These are phyloP conservation scores for Athene noctua DNA, from an alignment of 2,113 vertebrate genomes.

Conservation along the genomic window DNA sequence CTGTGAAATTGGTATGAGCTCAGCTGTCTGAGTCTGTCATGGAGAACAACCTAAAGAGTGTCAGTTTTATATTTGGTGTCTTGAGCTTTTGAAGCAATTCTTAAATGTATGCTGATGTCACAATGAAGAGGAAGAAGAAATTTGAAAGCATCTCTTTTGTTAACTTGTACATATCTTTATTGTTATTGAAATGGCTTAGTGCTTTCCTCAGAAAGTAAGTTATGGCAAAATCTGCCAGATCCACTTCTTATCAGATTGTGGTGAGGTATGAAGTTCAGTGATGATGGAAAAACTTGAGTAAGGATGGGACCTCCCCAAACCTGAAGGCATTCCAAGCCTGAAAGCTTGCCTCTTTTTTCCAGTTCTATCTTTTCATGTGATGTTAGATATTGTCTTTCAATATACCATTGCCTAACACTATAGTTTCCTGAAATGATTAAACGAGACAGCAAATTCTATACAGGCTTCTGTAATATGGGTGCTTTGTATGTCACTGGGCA, in stretches of 20 bases:
- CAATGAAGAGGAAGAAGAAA: neutral
- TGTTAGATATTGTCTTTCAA: neutral
- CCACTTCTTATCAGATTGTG: neutral
- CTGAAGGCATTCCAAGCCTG: neutral
- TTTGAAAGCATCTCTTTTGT: neutral
- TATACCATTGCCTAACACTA: neutral
- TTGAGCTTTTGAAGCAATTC: neutral
- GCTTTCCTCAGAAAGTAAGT: neutral
- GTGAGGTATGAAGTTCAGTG: accelerated
- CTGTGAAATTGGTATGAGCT: neutral
- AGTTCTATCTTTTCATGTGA: neutral
- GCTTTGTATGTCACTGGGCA: neutral
- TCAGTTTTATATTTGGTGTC: neutral
- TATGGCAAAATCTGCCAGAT: neutral
- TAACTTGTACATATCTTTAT: neutral
- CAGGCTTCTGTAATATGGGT: neutral
- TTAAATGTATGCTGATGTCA: neutral
- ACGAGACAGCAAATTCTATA: neutral
- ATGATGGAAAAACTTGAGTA: neutral
- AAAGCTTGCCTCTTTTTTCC: neutral
- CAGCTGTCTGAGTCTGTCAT: neutral
- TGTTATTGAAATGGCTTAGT: neutral
- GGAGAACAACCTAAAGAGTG: neutral
- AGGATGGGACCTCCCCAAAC: neutral
- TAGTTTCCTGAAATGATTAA: neutral